Conservation (phyloP, 2,797 vertebrate genomes). For the Crenuchus spilurus region DNA sequence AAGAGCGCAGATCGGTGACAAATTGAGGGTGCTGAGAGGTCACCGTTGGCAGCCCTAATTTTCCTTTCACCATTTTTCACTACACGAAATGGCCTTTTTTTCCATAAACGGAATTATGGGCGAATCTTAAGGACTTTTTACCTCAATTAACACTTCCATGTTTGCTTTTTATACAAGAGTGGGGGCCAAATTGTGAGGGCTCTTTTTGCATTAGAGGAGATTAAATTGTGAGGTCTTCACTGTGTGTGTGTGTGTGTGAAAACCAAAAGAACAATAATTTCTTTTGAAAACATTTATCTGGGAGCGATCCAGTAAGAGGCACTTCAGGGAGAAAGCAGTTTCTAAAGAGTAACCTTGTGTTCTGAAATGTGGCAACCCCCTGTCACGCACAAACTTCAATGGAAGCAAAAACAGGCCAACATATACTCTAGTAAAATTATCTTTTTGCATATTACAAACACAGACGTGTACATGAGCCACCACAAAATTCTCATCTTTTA, state of each 20-base stretch:
- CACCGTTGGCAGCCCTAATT: conserved; percentile 75
- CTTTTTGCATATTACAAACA: conserved; percentile 37
- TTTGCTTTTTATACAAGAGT: conserved; percentile 69
- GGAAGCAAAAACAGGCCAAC: conserved; percentile 32
- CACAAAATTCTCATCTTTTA: conserved; percentile 9
- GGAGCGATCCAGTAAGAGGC: conserved; percentile 75
- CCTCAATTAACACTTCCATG: conserved; percentile 79
- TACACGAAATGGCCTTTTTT: conserved; percentile 78
- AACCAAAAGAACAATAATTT: conserved; percentile 85
- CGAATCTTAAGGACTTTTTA: conserved; percentile 80
- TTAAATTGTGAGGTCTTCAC: conserved; percentile 68
- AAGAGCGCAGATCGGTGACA: conserved; percentile 87
- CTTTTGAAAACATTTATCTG: conserved; percentile 84
- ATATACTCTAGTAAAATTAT: conserved; percentile 30
- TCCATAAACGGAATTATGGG: conserved; percentile 81
- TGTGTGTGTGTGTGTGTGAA: conserved; percentile 72
- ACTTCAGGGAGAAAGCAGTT: conserved; percentile 81
- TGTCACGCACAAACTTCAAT: conserved; percentile 62
- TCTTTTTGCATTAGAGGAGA: conserved; percentile 64
- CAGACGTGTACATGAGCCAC: not conserved
- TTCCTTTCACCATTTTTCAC: conserved; percentile 64
- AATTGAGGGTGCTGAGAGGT: conserved; percentile 85
- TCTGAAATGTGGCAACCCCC: conserved; percentile 72
- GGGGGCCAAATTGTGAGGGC: conserved; percentile 56
- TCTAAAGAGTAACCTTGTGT: conserved; percentile 83